A percentile compares a stretch with the other conserved stretches of the same genome.
phyloP scores from a whole-genome alignment of 2,888 invertebrate genomes.

The Cryptus viduatorius region DNA sequence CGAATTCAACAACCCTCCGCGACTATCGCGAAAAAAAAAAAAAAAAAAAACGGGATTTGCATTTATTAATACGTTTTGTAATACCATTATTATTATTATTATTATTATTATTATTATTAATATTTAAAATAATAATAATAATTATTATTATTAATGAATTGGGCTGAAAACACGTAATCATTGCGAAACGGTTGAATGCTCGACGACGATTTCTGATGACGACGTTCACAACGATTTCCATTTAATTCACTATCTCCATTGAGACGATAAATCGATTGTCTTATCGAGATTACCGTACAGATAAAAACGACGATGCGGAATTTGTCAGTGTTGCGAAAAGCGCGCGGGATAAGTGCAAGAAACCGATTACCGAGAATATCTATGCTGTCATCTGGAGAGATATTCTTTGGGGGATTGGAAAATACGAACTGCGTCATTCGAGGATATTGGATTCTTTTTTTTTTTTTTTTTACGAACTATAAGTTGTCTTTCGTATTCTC shows the following conservation, averaged over 20 bases:
- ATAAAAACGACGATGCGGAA: neutral
- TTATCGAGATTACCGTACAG: too few species aligned
- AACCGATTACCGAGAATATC: neutral
- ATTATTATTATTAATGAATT: neutral
- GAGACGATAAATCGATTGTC: too few species aligned
- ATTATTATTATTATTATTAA: neutral
- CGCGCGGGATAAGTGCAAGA: neutral
- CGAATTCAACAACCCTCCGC: neutral
- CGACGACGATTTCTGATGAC: too few species aligned
- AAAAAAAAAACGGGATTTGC: neutral
- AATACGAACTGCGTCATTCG: slow-evolving; percentile 53
- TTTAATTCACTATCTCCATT: too few species aligned
- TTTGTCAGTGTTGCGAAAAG: neutral
- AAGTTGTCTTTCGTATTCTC: slow-evolving; percentile 10
- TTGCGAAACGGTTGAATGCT: too few species aligned
- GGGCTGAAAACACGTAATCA: neutral
- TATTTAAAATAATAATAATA: neutral
- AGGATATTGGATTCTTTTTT: slow-evolving; percentile 29
- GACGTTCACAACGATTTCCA: too few species aligned
- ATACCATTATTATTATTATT: neutral
- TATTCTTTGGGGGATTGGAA: slow-evolving; percentile 29
- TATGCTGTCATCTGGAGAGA: neutral
- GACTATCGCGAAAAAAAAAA: slow-evolving; percentile 26
- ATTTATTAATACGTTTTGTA: neutral
- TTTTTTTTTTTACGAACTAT: slow-evolving; percentile 15